Evolutionary conservation across 2,113 vertebrate species (phyloP).

Genomic region (Chionomys nivalis): DNA sequence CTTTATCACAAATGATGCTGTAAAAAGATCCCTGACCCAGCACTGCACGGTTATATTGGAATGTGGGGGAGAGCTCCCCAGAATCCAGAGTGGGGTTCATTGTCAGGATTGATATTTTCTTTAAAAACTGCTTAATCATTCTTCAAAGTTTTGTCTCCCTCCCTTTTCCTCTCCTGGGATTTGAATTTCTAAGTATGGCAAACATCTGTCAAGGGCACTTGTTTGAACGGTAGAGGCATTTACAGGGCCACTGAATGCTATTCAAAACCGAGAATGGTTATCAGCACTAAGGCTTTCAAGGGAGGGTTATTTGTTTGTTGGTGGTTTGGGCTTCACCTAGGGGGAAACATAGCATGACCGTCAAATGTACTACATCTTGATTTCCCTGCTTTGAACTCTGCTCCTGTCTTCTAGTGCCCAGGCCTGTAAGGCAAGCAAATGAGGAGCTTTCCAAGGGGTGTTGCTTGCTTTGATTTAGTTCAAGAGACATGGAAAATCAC

Average conservation of each 20-base stretch:
- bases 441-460: neutral
- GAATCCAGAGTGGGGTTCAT: neutral
- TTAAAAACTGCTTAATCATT: neutral
- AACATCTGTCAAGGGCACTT: slow-evolving; percentile 64
- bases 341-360: neutral
- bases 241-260: neutral
- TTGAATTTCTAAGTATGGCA: slow-evolving; percentile 68
- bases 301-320: slow-evolving; percentile 3
- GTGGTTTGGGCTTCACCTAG: slow-evolving; percentile 36
- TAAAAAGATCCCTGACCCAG: neutral
- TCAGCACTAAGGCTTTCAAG: slow-evolving; percentile 35
- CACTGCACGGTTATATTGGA: neutral
- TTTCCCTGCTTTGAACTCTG: neutral
- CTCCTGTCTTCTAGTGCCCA: neutral
- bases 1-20: neutral
- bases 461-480: slow-evolving; percentile 32
- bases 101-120: neutral
- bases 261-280: slow-evolving; percentile 67
- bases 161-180: slow-evolving; percentile 22
- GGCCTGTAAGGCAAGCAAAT: neutral
- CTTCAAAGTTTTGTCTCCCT: neutral
- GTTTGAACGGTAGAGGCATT: slow-evolving; percentile 52
- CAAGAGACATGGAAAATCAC: neutral
- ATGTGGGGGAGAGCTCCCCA: neutral
- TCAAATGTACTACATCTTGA: neutral